Evolutionary conservation across 2,113 vertebrate genomes (phyloP).

Genomic region (Synchiropus splendidus): DNA sequence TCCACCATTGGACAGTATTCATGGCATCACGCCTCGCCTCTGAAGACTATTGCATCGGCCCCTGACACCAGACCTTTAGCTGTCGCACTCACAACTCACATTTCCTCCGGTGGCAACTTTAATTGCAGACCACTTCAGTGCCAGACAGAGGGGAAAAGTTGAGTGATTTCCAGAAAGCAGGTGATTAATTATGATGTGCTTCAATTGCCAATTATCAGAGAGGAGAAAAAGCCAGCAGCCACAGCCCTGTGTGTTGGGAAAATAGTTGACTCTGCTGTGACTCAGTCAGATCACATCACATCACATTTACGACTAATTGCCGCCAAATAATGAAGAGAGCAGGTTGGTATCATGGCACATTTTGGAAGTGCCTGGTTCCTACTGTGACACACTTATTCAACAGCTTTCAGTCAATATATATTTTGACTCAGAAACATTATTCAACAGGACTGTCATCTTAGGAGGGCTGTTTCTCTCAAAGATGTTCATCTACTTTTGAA

Average conservation of each 20-base stretch:
- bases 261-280: slow-evolving; percentile 28
- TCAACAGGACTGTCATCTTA: too few species aligned
- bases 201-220: slow-evolving; percentile 52
- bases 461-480: too few species aligned
- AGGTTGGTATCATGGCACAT: too few species aligned
- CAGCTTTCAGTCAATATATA: too few species aligned
- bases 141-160: slow-evolving; percentile 36
- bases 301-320: slow-evolving; percentile 33
- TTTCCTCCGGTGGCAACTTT: slow-evolving; percentile 53
- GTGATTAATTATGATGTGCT: slow-evolving; percentile 56
- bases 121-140: slow-evolving; percentile 32
- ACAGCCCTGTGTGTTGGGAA: slow-evolving; percentile 27
- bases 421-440: too few species aligned
- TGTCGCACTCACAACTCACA: slow-evolving; percentile 31
- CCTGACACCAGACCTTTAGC: slow-evolving; percentile 28
- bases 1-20: slow-evolving; percentile 26
- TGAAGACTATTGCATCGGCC: slow-evolving; percentile 41
- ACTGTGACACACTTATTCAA: too few species aligned
- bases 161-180: slow-evolving; percentile 39
- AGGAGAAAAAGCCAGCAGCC: slow-evolving; percentile 29
- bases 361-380: too few species aligned
- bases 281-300: slow-evolving; percentile 37
- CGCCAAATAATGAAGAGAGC: neutral
- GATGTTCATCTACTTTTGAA: too few species aligned
- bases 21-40: slow-evolving; percentile 25